Evolutionary conservation across 1,140 invertebrate genomes (phyloP).

Genomic region (Drosophila kikkawai): DNA sequence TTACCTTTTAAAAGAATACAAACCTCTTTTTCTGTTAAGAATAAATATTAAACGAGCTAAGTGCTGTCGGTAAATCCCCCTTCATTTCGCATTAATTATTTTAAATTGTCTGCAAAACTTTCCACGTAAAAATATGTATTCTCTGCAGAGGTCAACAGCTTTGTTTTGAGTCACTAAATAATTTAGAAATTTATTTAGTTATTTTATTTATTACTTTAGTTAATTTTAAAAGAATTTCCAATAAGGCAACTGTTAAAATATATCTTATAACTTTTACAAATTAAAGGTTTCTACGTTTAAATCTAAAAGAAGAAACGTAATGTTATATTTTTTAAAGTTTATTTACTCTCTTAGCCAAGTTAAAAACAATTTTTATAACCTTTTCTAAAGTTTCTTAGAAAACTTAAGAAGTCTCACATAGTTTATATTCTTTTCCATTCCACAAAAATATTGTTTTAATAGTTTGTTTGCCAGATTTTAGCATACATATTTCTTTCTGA

Average conservation of each 20-base stretch:
- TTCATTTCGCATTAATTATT: neutral
- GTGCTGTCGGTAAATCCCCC: neutral
- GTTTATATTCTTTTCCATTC: neutral
- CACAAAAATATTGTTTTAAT: neutral
- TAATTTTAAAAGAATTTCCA: neutral
- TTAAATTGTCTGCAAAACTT: conserved; percentile 9
- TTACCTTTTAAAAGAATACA: conserved; percentile 9
- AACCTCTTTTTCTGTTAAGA: neutral
- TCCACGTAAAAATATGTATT: neutral
- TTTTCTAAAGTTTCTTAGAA: neutral
- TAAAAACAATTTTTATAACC: neutral
- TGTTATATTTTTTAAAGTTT: too few relatives aligned
- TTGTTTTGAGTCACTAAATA: neutral
- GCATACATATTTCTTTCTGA: conserved; percentile 5
- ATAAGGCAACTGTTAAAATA: neutral
- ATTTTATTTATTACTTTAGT: too few relatives aligned
- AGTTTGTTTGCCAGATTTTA: neutral
- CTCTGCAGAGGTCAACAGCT: neutral
- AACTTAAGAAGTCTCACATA: neutral
- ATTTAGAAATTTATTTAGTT: neutral
- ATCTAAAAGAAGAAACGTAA: too few relatives aligned
- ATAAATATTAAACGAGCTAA: conserved; percentile 2
- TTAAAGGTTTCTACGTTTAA: too few relatives aligned
- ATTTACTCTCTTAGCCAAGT: too few relatives aligned
- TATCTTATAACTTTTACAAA: too few relatives aligned